phyloP scores from a whole-genome alignment of 2,113 vertebrate species.

The Megaptera novaeangliae region DNA sequence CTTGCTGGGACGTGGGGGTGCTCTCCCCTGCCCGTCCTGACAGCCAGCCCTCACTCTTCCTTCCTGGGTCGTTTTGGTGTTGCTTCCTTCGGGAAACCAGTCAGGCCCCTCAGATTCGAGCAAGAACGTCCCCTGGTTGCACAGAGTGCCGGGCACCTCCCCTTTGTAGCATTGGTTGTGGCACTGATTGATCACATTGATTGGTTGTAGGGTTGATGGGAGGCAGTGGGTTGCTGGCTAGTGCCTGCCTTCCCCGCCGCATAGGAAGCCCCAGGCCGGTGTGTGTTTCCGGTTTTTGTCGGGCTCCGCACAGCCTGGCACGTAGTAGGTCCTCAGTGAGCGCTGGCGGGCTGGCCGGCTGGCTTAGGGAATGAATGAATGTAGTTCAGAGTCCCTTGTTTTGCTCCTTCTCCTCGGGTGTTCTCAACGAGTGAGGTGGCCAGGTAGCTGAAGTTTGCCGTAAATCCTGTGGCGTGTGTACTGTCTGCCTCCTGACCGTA shows the following conservation, averaged over 20 bases:
- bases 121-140: neutral
- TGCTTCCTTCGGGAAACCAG: neutral
- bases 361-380: neutral
- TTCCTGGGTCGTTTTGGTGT: rapidly evolving
- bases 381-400: neutral
- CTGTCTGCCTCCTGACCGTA: neutral
- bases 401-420: rapidly evolving
- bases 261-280: neutral
- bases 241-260: neutral
- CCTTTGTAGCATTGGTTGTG: neutral
- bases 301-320: neutral
- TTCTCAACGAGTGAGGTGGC: neutral
- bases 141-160: neutral
- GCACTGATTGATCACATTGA: neutral
- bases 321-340: neutral
- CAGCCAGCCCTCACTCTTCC: rapidly evolving
- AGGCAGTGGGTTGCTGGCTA: rapidly evolving
- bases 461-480: neutral
- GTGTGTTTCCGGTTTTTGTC: neutral
- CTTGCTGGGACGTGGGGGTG: neutral
- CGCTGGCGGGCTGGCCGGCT: rapidly evolving
- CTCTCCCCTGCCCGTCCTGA: neutral
- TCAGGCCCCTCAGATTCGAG: neutral
- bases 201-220: neutral
- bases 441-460: neutral